phyloP scores from a whole-genome alignment of 2,113 vertebrate genomes.

The Prinia subflava region DNA sequence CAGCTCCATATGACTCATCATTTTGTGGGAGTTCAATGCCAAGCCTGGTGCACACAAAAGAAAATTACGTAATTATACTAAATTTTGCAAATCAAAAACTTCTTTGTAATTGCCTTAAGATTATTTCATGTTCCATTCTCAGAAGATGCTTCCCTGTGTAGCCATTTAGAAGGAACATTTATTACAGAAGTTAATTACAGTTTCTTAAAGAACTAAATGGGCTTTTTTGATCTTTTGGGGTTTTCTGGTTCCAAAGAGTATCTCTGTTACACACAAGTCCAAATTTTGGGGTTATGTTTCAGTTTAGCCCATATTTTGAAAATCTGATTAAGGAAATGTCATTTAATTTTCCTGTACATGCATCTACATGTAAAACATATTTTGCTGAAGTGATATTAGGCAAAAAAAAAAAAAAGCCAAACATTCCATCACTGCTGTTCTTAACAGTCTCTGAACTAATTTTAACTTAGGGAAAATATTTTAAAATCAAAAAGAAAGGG shows the following conservation, averaged over 20 bases:
- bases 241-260: background rate
- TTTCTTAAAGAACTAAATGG: constrained; percentile 5
- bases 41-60: constrained; percentile 54
- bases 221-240: background rate
- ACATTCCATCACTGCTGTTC: background rate
- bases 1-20: constrained; percentile 47
- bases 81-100: constrained; percentile 44
- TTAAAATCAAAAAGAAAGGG: background rate
- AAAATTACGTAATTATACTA: constrained; percentile 53
- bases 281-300: background rate
- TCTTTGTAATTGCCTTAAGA: constrained; percentile 43
- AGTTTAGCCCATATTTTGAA: background rate
- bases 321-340: background rate
- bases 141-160: constrained; percentile 21
- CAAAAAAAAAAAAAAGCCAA: background rate
- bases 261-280: background rate
- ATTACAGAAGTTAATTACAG: constrained; percentile 46
- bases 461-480: background rate
- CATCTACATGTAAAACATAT: background rate
- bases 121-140: constrained; percentile 44
- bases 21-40: constrained; percentile 46
- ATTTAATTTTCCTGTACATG: background rate
- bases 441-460: background rate
- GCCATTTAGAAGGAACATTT: constrained; percentile 32
- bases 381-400: background rate